phyloP scores from a whole-genome alignment of 1,140 invertebrate genomes.

The Choristoneura fumiferana region DNA sequence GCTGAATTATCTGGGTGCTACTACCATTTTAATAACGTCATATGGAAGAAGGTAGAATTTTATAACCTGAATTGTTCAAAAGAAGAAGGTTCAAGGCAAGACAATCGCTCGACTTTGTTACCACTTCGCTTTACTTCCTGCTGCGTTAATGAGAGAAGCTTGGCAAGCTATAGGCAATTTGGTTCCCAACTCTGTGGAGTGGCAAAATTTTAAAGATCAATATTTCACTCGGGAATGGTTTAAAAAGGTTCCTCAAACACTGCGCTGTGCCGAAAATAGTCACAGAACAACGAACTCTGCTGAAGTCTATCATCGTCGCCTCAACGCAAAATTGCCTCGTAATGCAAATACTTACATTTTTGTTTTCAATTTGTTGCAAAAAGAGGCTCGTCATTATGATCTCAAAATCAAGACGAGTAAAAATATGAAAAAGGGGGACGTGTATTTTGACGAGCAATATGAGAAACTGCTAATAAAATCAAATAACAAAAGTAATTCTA shows the following conservation, averaged over 20 bases:
- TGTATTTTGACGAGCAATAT: neutral
- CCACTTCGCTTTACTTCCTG: neutral
- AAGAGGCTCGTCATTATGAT: neutral
- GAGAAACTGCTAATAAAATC: neutral
- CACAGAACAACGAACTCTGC: neutral
- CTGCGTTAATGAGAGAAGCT: neutral
- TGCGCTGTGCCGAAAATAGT: neutral
- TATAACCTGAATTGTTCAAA: neutral
- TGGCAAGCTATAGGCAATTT: neutral
- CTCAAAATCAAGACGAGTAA: neutral
- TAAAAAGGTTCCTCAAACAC: neutral
- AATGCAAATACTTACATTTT: neutral
- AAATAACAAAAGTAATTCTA: neutral
- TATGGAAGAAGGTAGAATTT: neutral
- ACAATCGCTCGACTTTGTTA: neutral
- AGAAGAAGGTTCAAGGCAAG: no score
- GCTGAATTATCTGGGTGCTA: neutral
- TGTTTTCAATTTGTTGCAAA: neutral
- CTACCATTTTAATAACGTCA: neutral
- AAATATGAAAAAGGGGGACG: neutral
- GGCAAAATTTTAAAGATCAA: neutral
- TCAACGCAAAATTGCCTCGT: neutral
- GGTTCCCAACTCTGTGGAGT: slow-evolving; percentile 4
- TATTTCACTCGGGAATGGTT: neutral
- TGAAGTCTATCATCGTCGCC: slow-evolving; percentile 2